A percentile compares a stretch with the other conserved stretches of the same genome.
Conservation (phyloP, 2,113 vertebrate genomes). For the Syngnathus scovelli region DNA sequence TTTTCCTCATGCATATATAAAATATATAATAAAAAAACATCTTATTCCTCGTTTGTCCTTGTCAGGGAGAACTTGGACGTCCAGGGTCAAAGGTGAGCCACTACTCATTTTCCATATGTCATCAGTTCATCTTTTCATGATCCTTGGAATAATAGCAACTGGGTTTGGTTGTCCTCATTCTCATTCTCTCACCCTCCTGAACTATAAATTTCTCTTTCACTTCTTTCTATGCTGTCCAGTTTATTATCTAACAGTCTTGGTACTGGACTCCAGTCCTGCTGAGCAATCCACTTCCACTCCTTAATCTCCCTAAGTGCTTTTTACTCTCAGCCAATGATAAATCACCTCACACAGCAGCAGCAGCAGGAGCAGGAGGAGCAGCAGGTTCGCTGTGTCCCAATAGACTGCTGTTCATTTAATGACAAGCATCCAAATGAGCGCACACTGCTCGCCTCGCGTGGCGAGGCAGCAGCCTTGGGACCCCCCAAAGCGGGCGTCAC, state of each 20-base stretch:
- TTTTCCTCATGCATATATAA: conserved; percentile 8
- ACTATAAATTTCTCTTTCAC: conserved; percentile 11
- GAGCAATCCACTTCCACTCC: conserved; percentile 51
- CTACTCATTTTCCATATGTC: conserved; percentile 16
- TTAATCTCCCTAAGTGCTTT: conserved; percentile 67
- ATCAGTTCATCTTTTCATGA: conserved; percentile 2
- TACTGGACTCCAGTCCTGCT: conserved; percentile 50
- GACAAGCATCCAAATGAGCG: conserved; percentile 34
- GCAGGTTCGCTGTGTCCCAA: conserved; percentile 34
- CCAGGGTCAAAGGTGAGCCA: conserved; percentile 86
- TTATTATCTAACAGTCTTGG: conserved; percentile 15
- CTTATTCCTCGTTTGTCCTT: conserved; percentile 28
- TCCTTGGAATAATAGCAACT: no score
- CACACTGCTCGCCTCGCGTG: conserved; percentile 10
- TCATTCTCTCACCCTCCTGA: conserved; percentile 19
- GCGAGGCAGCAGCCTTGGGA: background rate
- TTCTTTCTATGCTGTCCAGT: conserved; percentile 4
- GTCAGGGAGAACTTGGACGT: conserved; percentile 88
- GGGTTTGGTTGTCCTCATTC: conserved; percentile 24
- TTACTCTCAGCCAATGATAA: conserved; percentile 45
- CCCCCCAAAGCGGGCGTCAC: conserved; percentile 20
- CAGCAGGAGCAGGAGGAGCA: background rate
- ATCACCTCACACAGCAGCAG: conserved; percentile 44
- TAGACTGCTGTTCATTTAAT: conserved; percentile 43
- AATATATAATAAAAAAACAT: conserved; percentile 8